Conservation (phyloP, 2,797 vertebrate genomes). For the Fratercula arctica region DNA sequence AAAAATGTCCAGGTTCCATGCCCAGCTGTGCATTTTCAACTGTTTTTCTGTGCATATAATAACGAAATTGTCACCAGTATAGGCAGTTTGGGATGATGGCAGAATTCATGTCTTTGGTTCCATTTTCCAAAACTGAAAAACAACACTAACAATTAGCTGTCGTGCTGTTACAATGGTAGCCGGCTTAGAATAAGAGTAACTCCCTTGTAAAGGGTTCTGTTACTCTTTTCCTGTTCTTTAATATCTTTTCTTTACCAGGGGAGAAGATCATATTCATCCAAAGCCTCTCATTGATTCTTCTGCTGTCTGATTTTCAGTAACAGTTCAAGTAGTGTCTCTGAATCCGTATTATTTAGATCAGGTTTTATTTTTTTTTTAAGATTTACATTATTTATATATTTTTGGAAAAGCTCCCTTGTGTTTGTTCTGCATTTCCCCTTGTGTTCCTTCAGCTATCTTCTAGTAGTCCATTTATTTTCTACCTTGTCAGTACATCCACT, state of each 20-base stretch:
- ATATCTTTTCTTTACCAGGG: neutral
- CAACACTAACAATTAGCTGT: accelerated
- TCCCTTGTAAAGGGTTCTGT: neutral
- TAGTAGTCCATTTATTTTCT: neutral
- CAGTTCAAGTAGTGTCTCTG: neutral
- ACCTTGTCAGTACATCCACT: neutral
- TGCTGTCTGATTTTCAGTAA: neutral
- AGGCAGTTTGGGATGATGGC: neutral
- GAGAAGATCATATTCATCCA: neutral
- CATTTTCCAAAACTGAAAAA: neutral
- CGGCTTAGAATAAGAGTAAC: neutral
- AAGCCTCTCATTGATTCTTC: neutral
- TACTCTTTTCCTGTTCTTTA: neutral
- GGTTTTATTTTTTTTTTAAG: neutral
- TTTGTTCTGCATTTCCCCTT: neutral
- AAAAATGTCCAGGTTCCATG: neutral
- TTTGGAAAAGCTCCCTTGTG: neutral
- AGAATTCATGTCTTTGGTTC: neutral
- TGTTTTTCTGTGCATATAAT: neutral
- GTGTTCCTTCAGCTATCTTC: neutral
- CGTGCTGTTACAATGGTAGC: neutral
- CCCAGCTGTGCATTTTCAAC: neutral
- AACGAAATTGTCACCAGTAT: neutral
- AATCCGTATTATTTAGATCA: neutral
- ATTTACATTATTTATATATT: neutral